phyloP scores from a whole-genome alignment of 2,113 vertebrate genomes.

The Muscicapa adusta region DNA sequence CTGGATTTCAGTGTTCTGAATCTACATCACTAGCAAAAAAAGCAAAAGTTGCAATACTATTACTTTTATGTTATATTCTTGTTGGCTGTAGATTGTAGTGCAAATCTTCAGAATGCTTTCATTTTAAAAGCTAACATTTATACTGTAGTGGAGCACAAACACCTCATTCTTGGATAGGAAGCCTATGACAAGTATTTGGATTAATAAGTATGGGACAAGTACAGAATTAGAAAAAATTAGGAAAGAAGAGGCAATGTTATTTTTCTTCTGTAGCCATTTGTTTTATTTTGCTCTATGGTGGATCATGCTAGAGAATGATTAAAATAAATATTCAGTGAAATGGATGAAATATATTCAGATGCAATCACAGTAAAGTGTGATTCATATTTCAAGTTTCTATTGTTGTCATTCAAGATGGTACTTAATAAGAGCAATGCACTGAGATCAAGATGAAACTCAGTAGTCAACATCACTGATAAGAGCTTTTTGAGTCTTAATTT shows the following conservation, averaged over 20 bases:
- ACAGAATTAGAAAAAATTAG: not conserved
- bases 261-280: not conserved
- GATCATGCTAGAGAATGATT: not conserved
- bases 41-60: not conserved
- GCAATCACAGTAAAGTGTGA: conserved; percentile 8
- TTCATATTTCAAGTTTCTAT: conserved; percentile 28
- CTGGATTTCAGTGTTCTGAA: not conserved
- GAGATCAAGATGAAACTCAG: not conserved
- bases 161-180: not conserved
- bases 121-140: not conserved
- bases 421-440: not conserved
- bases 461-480: not conserved
- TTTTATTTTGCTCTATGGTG: not conserved
- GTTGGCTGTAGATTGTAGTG: not conserved
- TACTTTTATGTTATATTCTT: not conserved
- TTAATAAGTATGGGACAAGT: not conserved
- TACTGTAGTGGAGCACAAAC: not conserved
- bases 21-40: not conserved
- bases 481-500: conserved; percentile 21
- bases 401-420: conserved; percentile 13
- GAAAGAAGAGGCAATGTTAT: not conserved
- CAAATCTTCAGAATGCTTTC: not conserved
- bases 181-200: not conserved
- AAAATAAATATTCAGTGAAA: conserved; percentile 8
- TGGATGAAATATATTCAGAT: conserved; percentile 2